Base-by-base conservation (phyloP, 2,113 vertebrate genomes). In the Protomyctophum bolini region DNA sequence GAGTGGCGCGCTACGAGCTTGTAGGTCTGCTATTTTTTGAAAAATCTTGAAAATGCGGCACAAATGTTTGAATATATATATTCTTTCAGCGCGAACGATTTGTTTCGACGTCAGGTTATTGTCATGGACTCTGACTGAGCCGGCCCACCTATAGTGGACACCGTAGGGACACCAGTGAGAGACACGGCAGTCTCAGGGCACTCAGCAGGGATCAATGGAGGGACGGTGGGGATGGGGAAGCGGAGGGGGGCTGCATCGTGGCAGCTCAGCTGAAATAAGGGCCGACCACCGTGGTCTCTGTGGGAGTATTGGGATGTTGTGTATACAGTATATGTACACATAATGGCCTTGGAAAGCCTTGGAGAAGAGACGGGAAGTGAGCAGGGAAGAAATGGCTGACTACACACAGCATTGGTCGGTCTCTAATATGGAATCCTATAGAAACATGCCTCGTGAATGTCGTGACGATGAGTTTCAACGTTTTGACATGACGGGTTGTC, bases 261-360 rank as follows among this genome's bases (percentile, higher is more conserved):
- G 68, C 69, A 69, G 83, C 58, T 76, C 58, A 10, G 72, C 67
- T 74, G 80, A 75, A 81, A 79, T 77, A 72, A 84, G 64, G 70
- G 56, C 68, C 65, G 80, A 78, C 75, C 51, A 12, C 77, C 62
- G 12, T 2, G 61, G 72, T 76, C 80, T 83, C 86, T 77, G 50
- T 70, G 84, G 82, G 80, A 85, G 72, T 78, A 81, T 77, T 77
- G 78, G 52, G 57, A 41, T 41, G 33, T 41, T 21, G 21, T 21
- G 21, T 21, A 41, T 21, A 41, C 5, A 41, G 59, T 12, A 60
- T 68, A 60, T 68, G 73, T 51, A 79, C n/a, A 41, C 66, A 80
- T 82, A 58, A 83, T 64, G 54, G 72, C 46, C 56, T 33, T n/a
- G n/a, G 48, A 49, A 61, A 57, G 65, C 11, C 58, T 73, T 59